Evolutionary conservation across 2,888 invertebrate species (phyloP), one percentile per base, ranked within the genome.

Genomic region (Tetranychus piercei): DNA sequence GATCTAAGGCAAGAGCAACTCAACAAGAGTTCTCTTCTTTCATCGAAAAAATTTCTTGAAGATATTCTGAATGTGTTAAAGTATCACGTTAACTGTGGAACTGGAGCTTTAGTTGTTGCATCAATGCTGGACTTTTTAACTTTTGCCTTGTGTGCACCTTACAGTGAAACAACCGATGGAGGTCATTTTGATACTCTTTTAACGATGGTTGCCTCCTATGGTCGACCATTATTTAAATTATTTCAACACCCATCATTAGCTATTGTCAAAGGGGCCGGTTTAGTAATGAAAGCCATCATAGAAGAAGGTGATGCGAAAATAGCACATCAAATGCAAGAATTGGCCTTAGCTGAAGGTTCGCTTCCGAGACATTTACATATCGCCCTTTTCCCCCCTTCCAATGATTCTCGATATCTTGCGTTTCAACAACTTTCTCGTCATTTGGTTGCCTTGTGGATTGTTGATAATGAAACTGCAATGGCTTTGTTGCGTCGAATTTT

Each of bases 111-210:
- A 73, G 92, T 99, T 18, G 91, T 99, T 77, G 91, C 95, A 45
- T 92, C 95, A 78, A 95, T 99, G 95, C 85, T 99, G 82, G 99
- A 99, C 84, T 93, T 99, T 82, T 85, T 99, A 78, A 99, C 97
- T 66, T 99, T 96, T 84, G 90, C 95, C 5, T 86, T 99, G 69
- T 99, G 99, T 84, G 94, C 96, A 77, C 99, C 99, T 6, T 99
- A 97, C 84, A 94, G 94, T 81, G 99, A 99, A 84, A 99, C 99
- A 6, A 99, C 99, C 0, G 94, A 96, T 81, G 94, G 94, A 73
- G 91, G 91, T 81, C 92, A 93, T 82, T 95, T 95, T 83, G 97
- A 99, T 83, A 88, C 88, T 79, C 85, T 97, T 74, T 84, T 97
- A 43, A 92, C 94, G 83, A 88, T 97, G 88, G 95, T 97, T 1